Percentiles rank a stretch among this genome's conserved stretches.
phyloP scores from a whole-genome alignment of 2,888 invertebrate species.

The Tetropium fuscum region DNA sequence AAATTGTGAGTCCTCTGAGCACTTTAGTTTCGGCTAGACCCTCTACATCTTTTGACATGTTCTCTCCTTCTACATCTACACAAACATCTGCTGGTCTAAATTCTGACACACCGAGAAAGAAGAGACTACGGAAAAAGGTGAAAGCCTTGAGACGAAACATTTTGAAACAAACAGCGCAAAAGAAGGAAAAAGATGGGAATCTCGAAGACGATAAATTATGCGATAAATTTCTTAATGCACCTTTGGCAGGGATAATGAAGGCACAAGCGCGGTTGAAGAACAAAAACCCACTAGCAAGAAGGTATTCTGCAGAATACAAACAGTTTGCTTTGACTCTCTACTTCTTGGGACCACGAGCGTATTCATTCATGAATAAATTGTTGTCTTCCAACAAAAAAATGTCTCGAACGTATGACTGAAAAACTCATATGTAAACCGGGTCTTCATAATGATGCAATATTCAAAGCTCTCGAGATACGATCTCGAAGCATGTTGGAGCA shows the following conservation, averaged over 20 bases:
- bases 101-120: conserved; percentile 9
- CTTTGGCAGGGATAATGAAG: conserved; percentile 26
- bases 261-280: conserved; percentile 13
- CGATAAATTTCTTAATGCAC: conserved; percentile 16
- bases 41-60: not conserved
- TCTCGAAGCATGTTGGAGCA: conserved; percentile 1
- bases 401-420: too few species aligned
- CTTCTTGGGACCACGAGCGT: conserved; percentile 25
- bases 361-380: conserved; percentile 17
- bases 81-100: conserved; percentile 12
- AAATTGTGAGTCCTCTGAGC: not conserved
- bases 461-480: conserved; percentile 17
- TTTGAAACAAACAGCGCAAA: not conserved
- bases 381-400: not conserved
- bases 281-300: conserved; percentile 15
- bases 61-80: conserved; percentile 1
- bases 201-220: conserved; percentile 15
- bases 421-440: conserved; percentile 15
- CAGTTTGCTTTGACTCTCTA: conserved; percentile 26
- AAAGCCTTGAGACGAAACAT: not conserved
- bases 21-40: not conserved
- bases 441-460: conserved; percentile 18
- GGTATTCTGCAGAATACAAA: conserved; percentile 25
- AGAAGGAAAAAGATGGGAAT: not conserved
- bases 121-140: conserved; percentile 5